These are phyloP conservation scores for Triplophysa siluroides DNA, from an alignment of 2,113 vertebrate genomes.

Conservation along the genomic window DNA sequence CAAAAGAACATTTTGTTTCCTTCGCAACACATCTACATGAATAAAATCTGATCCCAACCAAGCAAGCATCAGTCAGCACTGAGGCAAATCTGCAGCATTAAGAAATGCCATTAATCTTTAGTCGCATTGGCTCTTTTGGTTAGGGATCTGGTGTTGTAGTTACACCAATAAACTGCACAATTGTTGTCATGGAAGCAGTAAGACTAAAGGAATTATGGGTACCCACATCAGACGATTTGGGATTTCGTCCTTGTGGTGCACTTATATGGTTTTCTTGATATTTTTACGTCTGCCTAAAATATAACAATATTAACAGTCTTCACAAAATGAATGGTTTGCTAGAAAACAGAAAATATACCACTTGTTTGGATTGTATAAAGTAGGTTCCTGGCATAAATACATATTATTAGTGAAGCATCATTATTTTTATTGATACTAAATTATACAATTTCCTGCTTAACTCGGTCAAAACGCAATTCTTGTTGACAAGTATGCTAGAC, in stretches of 20 bases:
- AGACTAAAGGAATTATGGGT: neutral
- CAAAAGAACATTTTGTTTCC: slow-evolving; percentile 30
- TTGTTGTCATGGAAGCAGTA: slow-evolving; percentile 8
- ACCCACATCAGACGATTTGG: neutral
- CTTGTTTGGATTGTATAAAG: no score
- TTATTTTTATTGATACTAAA: no score
- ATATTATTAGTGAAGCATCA: no score
- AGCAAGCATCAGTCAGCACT: neutral
- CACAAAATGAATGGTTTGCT: no score
- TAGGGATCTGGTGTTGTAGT: neutral
- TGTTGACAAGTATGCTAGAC: no score
- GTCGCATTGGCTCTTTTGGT: neutral
- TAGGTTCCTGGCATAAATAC: no score
- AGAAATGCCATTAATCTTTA: neutral
- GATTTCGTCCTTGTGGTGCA: neutral
- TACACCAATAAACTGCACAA: slow-evolving; percentile 1
- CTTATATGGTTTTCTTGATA: no score
- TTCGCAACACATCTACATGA: neutral
- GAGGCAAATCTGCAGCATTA: neutral
- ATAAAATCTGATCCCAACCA: neutral
- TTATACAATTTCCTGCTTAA: no score
- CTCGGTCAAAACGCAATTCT: no score
- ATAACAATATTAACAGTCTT: no score
- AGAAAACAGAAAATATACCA: no score
- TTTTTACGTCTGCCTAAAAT: no score